Evolutionary conservation across 2,797 vertebrate genomes (phyloP), one percentile per base, ranked within the genome.

Genomic region (Furcifer pardalis): DNA sequence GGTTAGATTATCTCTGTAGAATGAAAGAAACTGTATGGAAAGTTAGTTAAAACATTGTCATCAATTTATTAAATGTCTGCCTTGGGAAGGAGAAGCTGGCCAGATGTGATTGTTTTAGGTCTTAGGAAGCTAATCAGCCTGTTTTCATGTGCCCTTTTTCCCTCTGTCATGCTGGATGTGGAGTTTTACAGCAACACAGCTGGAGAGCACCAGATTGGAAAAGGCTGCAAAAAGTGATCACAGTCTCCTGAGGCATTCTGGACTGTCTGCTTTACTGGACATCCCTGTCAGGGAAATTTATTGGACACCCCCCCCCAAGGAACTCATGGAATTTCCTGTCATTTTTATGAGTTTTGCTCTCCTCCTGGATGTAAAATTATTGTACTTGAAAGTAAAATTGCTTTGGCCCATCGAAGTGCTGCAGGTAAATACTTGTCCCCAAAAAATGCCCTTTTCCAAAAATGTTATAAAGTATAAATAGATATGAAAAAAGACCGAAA

Each of bases 271-370:
- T 66, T 44, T 80, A 42, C 35, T 66, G 62, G 71, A 56, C 27
- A 40, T 59, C 37, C 25, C 79, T 69, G 40, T 69, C 65, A 77
- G 40, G 23, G 60, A 83, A 66, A 83, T 83, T 59, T 81, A 79
- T 74, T 75, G 63, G n/a, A 83, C 79, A 74, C 5, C 37, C 49
- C 71, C 75, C 62, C 40, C 83, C 62, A 52, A 66, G 77, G 71
- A 87, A 74, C 62, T 60, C 21, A 85, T 85, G 62, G 59, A 40
- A 46, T 84, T 91, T 91, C 87, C 89, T 86, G 80, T 84, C 87
- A 73, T 46, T 92, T 69, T 69, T 68, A 32, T 79, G 25, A 12
- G 66, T 46, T 71, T 77, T 88, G 8, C 1, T 1, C 10, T 76
- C 23, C 27, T 49, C 23, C 27, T 49, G 46, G 23, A 82, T 49